These are phyloP conservation scores for Gasteruption jaculator DNA, from an alignment of 2,888 invertebrate species.

Conservation along the genomic window DNA sequence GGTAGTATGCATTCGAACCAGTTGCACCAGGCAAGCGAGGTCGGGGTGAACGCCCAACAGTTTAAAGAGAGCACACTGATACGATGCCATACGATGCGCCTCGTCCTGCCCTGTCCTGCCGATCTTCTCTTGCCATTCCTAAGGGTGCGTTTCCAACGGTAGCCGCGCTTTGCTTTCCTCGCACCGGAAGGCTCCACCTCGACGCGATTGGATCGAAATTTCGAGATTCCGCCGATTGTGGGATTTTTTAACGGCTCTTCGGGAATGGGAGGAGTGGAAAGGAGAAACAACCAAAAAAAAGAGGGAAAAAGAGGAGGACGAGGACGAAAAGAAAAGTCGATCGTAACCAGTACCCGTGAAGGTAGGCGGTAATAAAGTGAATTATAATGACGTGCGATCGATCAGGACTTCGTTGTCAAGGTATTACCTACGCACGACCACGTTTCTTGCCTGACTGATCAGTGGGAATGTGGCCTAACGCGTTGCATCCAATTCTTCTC, in stretches of 20 bases:
- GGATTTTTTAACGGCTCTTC: no score
- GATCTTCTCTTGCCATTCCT: constrained; percentile 24
- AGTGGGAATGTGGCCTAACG: constrained; percentile 37
- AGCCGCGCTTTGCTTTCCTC: not conserved
- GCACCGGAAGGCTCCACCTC: no score
- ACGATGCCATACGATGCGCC: constrained; percentile 42
- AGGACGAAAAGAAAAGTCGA: not conserved
- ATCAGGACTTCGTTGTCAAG: no score
- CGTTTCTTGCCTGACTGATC: constrained; percentile 37
- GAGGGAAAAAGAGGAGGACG: no score
- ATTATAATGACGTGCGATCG: constrained; percentile 37
- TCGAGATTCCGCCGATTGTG: no score
- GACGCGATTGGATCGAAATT: no score
- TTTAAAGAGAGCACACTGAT: constrained; percentile 47
- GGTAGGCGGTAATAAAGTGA: constrained; percentile 32
- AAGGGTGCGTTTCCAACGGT: constrained; percentile 32
- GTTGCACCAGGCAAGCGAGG: constrained; percentile 43
- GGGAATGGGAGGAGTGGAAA: no score
- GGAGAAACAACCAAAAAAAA: no score
- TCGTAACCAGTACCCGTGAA: constrained; percentile 12
- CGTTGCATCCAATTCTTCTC: constrained; percentile 37
- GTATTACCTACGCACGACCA: constrained; percentile 34
- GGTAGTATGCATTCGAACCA: constrained; percentile 43
- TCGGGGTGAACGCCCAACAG: constrained; percentile 51
- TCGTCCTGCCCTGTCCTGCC: constrained; percentile 35